These are phyloP conservation scores for Corythucha ciliata DNA, from an alignment of 2,888 invertebrate genomes.

Conservation along the genomic window DNA sequence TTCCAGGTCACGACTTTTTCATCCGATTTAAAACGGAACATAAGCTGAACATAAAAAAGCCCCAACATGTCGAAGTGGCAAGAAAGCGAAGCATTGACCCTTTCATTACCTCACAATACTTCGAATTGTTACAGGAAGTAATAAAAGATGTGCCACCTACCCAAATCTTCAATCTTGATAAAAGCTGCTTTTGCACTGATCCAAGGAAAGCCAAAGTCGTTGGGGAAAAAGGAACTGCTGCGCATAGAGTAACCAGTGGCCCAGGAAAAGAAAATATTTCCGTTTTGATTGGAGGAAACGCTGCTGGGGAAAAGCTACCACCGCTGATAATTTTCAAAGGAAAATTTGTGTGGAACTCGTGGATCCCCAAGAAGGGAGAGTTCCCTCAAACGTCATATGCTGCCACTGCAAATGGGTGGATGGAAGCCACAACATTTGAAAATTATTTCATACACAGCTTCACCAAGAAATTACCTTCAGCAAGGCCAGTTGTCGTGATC, in stretches of 20 bases:
- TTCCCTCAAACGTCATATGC: slow-evolving; percentile 6
- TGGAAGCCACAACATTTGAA: slow-evolving; percentile 36
- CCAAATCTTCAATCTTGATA: no score
- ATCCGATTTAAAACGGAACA: background rate
- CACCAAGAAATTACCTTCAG: no score
- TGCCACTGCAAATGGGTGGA: slow-evolving; percentile 39
- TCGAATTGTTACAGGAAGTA: no score
- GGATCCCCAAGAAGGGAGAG: slow-evolving; percentile 25
- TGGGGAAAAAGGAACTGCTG: no score
- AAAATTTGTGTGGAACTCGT: slow-evolving; percentile 39
- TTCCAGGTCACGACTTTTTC: background rate
- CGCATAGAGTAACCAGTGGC: slow-evolving; percentile 35
- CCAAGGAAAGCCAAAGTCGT: no score
- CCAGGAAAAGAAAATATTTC: slow-evolving; percentile 38
- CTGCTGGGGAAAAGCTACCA: slow-evolving; percentile 36
- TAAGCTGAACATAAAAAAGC: background rate
- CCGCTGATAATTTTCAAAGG: slow-evolving; percentile 39
- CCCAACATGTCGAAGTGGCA: no score
- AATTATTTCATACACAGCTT: slow-evolving; percentile 34
- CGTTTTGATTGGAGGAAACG: slow-evolving; percentile 31
- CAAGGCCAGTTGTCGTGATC: slow-evolving; percentile 36
- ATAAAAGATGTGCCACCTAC: no score
- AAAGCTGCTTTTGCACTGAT: no score
- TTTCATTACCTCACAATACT: no score
- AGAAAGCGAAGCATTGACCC: no score